A percentile compares a stretch with the other conserved stretches of the same genome.
Conservation (phyloP, 2,888 invertebrate genomes). For the Drosophila lacicola region DNA sequence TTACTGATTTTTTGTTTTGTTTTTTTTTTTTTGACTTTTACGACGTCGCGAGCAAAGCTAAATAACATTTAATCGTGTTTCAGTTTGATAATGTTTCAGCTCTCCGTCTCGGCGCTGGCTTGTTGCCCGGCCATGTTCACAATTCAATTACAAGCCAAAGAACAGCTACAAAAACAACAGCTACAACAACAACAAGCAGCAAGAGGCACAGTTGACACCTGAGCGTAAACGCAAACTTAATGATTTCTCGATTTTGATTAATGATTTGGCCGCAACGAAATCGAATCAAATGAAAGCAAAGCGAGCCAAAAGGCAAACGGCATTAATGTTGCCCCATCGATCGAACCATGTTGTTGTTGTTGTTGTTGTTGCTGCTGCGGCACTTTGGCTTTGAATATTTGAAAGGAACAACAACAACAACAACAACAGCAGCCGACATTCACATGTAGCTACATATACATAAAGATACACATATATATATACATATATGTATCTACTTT, state of each 20-base stretch:
- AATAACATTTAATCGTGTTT: conserved; percentile 61
- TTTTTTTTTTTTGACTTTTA: background rate
- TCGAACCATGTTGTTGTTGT: conserved; percentile 18
- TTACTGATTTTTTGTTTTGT: background rate
- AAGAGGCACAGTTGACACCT: conserved; percentile 66
- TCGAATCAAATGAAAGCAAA: conserved; percentile 47
- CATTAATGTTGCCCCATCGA: conserved; percentile 48
- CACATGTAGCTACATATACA: background rate
- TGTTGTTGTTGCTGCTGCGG: conserved; percentile 47
- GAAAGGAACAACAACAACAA: conserved; percentile 47
- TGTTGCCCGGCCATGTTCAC: conserved; percentile 60
- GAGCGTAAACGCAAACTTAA: conserved; percentile 60
- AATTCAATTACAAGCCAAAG: conserved; percentile 73
- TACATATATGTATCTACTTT: background rate
- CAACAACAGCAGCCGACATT: conserved; percentile 4
- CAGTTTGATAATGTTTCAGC: conserved; percentile 31
- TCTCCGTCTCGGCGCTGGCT: conserved; percentile 13
- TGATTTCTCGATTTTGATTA: conserved; percentile 76
- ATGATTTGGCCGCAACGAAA: conserved; percentile 58
- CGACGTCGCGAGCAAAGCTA: conserved; percentile 7
- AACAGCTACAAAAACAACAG: conserved; percentile 52
- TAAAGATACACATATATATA: background rate
- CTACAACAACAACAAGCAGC: conserved; percentile 34
- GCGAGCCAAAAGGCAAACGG: conserved; percentile 23
- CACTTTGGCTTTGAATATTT: conserved; percentile 71